Base-by-base conservation (phyloP, 92 coral and sea anemone genomes). In the Pocillopora meandrina region DNA sequence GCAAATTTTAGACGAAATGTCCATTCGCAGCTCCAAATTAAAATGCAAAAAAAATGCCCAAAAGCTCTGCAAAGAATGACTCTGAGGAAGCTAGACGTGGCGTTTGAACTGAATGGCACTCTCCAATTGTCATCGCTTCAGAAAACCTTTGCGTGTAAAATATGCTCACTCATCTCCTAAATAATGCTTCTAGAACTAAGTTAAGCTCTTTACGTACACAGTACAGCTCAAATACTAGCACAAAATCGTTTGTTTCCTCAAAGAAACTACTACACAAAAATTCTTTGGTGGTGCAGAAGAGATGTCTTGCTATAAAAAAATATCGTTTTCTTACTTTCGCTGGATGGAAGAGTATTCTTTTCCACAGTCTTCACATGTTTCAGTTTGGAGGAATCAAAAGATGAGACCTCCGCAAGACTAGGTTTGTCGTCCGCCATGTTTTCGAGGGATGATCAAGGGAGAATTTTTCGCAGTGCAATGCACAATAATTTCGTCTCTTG, bases 261-360 rank as follows among this genome's bases (percentile, higher is more conserved):
- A 56, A 65, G 84, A 66, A 57, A 80, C 64, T 58, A 42, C 13
- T 7, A 57, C 74, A 49, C 31, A 26, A 26, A 65, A 67, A 66
- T 79, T 79, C 75, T 66, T 79, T 62, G 16, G 74, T 26, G 75
- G 74, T 79, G 74, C 83, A 79, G 74, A 67, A 56, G 33, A 1
- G 23, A 15, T 20, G 33, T 57, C 33, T 2, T 19, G 19, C 60
- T 21, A 18, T 49, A 8, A 70, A 5, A 49, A 35, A 36, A 34
- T 2, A 12, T 55, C 9, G 74, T 16, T 49, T 33, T 35, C 95
- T 91, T 93, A 96, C 99, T 95, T 87, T 96, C 99, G 68, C 87
- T 92, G 59, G 91, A 80, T 13, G 99, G 99, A 61, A 96, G 86
- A 16, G 98, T 95, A 82, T 89, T 94, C 86, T 96, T 96, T 79